Conservation (phyloP, 2,797 vertebrate species). For the Tapirus indicus region DNA sequence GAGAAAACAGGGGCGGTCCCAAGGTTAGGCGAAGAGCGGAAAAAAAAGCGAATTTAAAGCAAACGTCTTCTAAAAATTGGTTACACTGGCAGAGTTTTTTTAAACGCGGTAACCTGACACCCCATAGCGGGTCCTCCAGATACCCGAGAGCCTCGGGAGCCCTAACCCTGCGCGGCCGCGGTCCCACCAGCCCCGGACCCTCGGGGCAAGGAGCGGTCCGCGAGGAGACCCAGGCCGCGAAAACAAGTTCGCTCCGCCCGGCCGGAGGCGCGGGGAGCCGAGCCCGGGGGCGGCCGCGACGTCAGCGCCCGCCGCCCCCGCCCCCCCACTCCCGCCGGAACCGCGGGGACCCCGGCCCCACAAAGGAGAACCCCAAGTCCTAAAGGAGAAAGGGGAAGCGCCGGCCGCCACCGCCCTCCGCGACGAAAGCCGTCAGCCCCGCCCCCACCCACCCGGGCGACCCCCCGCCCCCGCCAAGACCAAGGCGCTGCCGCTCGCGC, state of each 20-base stretch:
- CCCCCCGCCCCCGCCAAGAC: constrained; percentile 17
- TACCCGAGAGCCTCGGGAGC: background rate
- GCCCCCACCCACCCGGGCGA: background rate
- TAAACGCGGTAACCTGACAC: background rate
- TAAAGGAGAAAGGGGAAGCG: background rate
- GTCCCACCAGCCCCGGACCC: background rate
- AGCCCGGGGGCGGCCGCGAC: background rate
- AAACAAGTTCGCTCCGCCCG: constrained; percentile 1
- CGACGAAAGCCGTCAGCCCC: background rate
- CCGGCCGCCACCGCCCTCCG: background rate
- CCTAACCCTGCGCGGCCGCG: background rate
- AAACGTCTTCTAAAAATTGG: background rate
- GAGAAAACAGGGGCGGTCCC: background rate
- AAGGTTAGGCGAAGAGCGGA: background rate
- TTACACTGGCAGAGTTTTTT: background rate
- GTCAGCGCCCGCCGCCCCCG: background rate
- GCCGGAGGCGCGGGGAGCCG: background rate
- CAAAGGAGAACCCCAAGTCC: constrained; percentile 5
- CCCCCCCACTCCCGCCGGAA: background rate
- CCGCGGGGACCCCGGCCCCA: constrained; percentile 10
- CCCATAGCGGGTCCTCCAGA: background rate
- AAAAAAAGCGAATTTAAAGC: background rate
- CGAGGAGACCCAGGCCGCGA: background rate
- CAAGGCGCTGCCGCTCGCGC: background rate
- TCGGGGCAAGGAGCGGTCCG: too few relatives aligned